phyloP scores from a whole-genome alignment of 2,113 vertebrate species.

The Natator depressus region DNA sequence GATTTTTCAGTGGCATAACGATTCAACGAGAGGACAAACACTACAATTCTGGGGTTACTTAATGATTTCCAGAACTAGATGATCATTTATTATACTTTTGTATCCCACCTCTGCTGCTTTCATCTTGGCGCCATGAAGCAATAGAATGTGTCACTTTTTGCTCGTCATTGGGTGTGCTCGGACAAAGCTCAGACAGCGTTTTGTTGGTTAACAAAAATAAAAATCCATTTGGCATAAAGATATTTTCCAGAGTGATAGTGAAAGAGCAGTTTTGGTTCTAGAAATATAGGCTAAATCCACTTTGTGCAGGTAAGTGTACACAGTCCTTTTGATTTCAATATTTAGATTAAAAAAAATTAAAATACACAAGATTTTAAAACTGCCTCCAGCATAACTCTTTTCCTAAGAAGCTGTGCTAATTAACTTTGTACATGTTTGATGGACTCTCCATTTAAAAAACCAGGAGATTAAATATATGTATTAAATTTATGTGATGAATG shows the following conservation, averaged over 20 bases:
- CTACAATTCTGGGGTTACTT: not conserved
- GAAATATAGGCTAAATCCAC: not conserved
- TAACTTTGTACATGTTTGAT: slow-evolving; percentile 61
- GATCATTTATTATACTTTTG: not conserved
- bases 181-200: not conserved
- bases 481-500: slow-evolving; percentile 60
- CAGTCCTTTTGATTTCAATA: not conserved
- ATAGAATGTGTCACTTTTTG: not conserved
- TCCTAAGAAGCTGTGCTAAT: slow-evolving; percentile 73
- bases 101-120: not conserved
- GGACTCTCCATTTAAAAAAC: slow-evolving; percentile 38
- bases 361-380: not conserved
- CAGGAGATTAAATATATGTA: slow-evolving; percentile 70
- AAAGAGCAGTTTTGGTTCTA: not conserved
- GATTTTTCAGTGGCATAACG: not conserved
- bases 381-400: not conserved
- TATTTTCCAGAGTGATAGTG: not conserved
- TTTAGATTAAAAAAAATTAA: not conserved
- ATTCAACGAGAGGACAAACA: not conserved
- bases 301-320: not conserved
- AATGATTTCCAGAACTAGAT: not conserved
- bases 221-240: not conserved
- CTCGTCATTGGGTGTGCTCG: not conserved
- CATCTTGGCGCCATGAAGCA: not conserved
- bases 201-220: not conserved